These are phyloP conservation scores for Agriopis aurantiaria DNA, from an alignment of 2,888 invertebrate genomes.

Conservation along the genomic window DNA sequence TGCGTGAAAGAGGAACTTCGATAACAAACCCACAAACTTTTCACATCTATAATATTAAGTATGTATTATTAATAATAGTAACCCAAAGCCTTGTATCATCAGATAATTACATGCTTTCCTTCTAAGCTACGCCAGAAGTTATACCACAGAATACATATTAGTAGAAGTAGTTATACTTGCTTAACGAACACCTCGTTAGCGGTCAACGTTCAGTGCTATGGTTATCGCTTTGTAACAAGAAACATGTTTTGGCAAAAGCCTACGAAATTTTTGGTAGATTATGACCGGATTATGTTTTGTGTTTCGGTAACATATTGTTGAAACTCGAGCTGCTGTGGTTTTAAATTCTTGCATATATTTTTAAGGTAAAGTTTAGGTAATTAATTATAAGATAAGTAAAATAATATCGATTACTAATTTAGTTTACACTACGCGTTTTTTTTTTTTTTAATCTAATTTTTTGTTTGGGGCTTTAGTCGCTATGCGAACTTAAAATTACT, in stretches of 20 bases:
- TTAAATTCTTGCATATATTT: too few species aligned
- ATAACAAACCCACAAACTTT: too few species aligned
- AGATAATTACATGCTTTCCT: background rate
- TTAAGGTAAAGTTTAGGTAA: too few species aligned
- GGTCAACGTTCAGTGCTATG: constrained; percentile 2
- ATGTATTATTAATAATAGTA: background rate
- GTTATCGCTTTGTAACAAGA: constrained; percentile 20
- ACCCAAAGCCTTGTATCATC: background rate
- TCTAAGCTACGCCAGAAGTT: background rate
- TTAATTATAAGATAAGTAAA: too few species aligned
- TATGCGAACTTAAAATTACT: too few species aligned
- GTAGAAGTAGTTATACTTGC: background rate
- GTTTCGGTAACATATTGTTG: background rate
- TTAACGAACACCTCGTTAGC: constrained; percentile 27
- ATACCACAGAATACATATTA: too few species aligned
- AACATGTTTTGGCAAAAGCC: constrained; percentile 2
- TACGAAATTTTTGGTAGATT: background rate
- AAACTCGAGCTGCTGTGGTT: background rate
- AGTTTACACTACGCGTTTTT: too few species aligned
- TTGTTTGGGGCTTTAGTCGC: too few species aligned
- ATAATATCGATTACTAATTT: too few species aligned
- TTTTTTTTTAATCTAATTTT: too few species aligned
- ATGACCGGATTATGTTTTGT: background rate
- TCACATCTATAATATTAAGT: too few species aligned
- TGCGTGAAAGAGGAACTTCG: too few species aligned